phyloP scores from a whole-genome alignment of 2,113 vertebrate genomes.

The Isichthys henryi region DNA sequence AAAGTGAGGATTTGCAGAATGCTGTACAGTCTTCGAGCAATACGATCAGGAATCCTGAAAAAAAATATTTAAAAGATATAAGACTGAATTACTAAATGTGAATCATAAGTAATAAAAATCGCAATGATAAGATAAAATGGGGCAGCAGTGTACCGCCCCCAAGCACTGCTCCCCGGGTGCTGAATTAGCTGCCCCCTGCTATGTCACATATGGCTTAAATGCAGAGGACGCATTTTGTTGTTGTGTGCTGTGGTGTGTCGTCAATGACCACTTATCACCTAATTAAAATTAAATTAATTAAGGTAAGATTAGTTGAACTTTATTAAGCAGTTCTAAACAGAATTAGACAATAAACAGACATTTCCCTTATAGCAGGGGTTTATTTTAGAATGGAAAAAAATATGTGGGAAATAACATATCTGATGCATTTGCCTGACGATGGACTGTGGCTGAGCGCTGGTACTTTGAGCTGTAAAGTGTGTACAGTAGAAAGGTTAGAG shows the following conservation, averaged over 20 bases:
- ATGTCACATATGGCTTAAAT: too few relatives aligned
- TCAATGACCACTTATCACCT: too few relatives aligned
- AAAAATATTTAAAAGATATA: background rate
- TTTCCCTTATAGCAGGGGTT: background rate
- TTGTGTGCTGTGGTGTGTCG: too few relatives aligned
- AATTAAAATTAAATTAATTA: too few relatives aligned
- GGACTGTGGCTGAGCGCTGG: background rate
- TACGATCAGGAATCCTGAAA: background rate
- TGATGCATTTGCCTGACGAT: background rate
- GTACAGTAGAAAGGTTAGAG: constrained; percentile 27
- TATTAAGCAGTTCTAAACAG: background rate
- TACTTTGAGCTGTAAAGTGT: constrained; percentile 13
- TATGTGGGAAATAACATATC: background rate
- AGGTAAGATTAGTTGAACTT: background rate
- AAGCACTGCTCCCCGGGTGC: too few relatives aligned
- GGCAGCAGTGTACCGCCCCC: too few relatives aligned
- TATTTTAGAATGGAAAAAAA: background rate
- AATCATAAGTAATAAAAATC: background rate
- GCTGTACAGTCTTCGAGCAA: background rate
- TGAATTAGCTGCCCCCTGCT: too few relatives aligned
- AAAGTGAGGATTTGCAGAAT: background rate
- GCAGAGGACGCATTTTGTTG: too few relatives aligned
- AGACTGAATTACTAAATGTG: background rate
- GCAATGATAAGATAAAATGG: background rate
- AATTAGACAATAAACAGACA: background rate